Evolutionary conservation across 2,113 vertebrate genomes (phyloP), one percentile per base, ranked within the genome.

Genomic region (Cynocephalus volans): DNA sequence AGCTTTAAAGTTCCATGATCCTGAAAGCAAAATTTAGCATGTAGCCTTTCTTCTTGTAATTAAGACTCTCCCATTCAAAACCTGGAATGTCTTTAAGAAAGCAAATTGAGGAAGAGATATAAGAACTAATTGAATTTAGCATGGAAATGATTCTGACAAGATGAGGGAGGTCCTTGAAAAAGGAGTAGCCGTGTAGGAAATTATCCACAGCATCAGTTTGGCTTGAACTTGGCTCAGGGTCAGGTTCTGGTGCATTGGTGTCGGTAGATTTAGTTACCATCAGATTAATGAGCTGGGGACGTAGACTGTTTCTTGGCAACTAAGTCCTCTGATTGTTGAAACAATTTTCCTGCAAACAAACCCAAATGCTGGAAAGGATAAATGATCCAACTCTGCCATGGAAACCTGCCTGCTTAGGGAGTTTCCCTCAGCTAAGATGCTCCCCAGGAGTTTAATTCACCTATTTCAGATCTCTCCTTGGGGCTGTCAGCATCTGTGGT

Each of bases 281-380:
- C 48, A 76, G 21, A 56, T 54, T 81, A 67, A 79, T 79, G n/a
- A 94, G 72, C 41, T 73, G 54, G 52, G 58, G 31, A 77, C 41
- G 77, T 11, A 64, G 45, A 69, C 45, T 56, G 36, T 85, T 88
- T 88, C 76, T 72, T 93, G 86, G 86, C 95, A 88, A 56, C 73
- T 58, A 65, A 91, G 26, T 85, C 28, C n/a, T 90, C 79, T 54
- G n/a, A 56, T 89, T 95, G 89, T 93, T 95, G 88, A 70, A 94
- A 86, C 58, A 88, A 58, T 89, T 84, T 54, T n/a, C 77, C 88
- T 90, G 23, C n/a, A 50, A 67, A 87, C 26, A 81, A 90, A 62
- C 33, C 75, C 15, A 13, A 85, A 48, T 95, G 79, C 79, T 88
- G 14, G 45, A n/a, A 65, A 79, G 36, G 48, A 36, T 75, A 50